Base-by-base conservation (phyloP, 2,113 vertebrate genomes). In the Notothenia coriiceps region DNA sequence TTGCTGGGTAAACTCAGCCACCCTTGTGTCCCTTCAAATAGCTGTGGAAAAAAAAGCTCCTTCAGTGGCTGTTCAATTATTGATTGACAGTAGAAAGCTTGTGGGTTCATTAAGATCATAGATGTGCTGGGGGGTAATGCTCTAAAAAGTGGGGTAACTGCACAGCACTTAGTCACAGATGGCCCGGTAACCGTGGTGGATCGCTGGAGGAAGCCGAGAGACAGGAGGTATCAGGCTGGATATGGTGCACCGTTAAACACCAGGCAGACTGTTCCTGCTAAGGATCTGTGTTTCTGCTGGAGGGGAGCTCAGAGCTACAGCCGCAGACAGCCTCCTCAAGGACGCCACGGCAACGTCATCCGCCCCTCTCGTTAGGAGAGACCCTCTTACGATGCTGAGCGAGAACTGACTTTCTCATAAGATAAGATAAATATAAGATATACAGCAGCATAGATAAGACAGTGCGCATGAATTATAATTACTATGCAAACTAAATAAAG, bases 231-330 rank as follows among this genome's bases (percentile, higher is more conserved):
- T 86, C 83, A 74, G 49, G 76, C 77, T 89, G 74, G 85, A 87
- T 90, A 80, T 86, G 90, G 84, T 88, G 92, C 62, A 86, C 91
- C 92, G 90, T 92, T 90, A 88, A 88, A 94, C 89, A 89, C 86
- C 59, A 93, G 89, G 84, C 88, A 81, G 89, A 92, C 89, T 84
- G 90, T 59, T 89, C 76, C 87, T 88, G 93, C 88, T 92, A 89
- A 94, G 90, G 93, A 95, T 95, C 93, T 92, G 93, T 94, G 92
- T 93, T 83, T 92, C 88, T 92, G 93, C 95, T 95, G 46, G 79
- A 90, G 94, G 94, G 92, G 83, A 92, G 93, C 95, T 94, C 93
- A 92, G 83, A 95, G 95, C 94, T 92, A 95, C 89, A 92, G 90
- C 89, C 88, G 82, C 75, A 89, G 90, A 93, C 87, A 86, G 83